These are phyloP conservation scores for Spilogale gracilis DNA, from an alignment of 2,113 vertebrate species.

Conservation along the genomic window DNA sequence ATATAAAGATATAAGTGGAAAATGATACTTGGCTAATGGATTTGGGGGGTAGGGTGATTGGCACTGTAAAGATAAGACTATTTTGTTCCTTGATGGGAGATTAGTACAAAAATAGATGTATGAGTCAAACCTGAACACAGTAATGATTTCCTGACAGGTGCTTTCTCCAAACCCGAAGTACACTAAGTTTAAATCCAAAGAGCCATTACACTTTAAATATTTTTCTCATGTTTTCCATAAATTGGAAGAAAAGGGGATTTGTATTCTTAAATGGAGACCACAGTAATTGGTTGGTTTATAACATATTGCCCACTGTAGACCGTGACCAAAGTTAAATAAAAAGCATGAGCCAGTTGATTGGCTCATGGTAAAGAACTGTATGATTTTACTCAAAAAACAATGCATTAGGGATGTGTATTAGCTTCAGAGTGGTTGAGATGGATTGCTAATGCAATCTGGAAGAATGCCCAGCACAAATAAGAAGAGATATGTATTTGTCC, in stretches of 20 bases:
- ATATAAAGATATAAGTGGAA: slow-evolving; percentile 72
- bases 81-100: slow-evolving; percentile 80
- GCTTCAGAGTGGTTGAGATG: not conserved
- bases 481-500: not conserved
- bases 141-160: slow-evolving; percentile 75
- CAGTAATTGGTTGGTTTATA: not conserved
- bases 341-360: not conserved
- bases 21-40: slow-evolving; percentile 72
- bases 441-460: not conserved
- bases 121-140: slow-evolving; percentile 76
- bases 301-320: not conserved
- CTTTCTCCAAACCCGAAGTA: slow-evolving; percentile 69
- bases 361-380: not conserved
- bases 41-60: slow-evolving; percentile 71
- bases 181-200: slow-evolving; percentile 71
- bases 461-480: slow-evolving; percentile 37
- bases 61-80: slow-evolving; percentile 71
- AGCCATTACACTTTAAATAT: slow-evolving; percentile 60
- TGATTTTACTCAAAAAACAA: not conserved
- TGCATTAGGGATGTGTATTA: not conserved
- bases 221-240: slow-evolving; percentile 40
- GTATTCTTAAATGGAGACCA: not conserved
- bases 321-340: not conserved
- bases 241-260: not conserved
- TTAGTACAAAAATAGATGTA: slow-evolving; percentile 80